Base-by-base conservation (phyloP, 2,888 invertebrate genomes). In the Chaetoderma sp. region DNA sequence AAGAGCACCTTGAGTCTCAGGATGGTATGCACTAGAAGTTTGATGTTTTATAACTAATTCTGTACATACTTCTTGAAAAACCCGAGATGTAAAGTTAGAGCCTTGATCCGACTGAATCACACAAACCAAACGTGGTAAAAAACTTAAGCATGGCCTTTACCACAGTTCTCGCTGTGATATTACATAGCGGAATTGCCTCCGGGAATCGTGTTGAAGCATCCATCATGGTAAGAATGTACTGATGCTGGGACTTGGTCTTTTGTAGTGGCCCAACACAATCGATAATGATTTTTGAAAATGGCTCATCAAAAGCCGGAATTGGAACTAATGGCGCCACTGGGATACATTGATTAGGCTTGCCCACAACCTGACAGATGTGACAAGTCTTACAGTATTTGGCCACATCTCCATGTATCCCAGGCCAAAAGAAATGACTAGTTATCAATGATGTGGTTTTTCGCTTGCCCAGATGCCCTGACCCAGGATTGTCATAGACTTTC, bases 151-250 rank as follows among this genome's bases (percentile, higher is more conserved):
- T 25, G 21, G 52, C 30, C 6, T 59, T 42, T 8, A 25, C 33
- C 13, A 60, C 21, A 4, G 4, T 36, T 16, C 18, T 2, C 16
- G 65, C 30, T 8, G 8, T 60, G 18, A 60, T 65, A 13, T 42
- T 27, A 23, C 50, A 52, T 4, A 65, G 60, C 8, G 65, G 60
- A 23, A 60, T 60, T 23, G 65, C 65, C 36, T 50, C 60, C 13
- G 60, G 65, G 25, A 60, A 65, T 36, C 63, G 27, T 8, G 57
- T 59, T n/a, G 60, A 8, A 16, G 47, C 23, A 45, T 28, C 28
- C 65, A 60, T 65, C 18, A 65, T 65, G 28, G 65, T 65, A 13
- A 65, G 33, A 8, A 60, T 18, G 28, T 44, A 60, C 27, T 44
- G 27, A 39, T 54, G 27, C 10, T 60, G 52, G 27, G 60, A 60